phyloP scores from a whole-genome alignment of 2,797 vertebrate species.

The Neosilurus hyrtlii region DNA sequence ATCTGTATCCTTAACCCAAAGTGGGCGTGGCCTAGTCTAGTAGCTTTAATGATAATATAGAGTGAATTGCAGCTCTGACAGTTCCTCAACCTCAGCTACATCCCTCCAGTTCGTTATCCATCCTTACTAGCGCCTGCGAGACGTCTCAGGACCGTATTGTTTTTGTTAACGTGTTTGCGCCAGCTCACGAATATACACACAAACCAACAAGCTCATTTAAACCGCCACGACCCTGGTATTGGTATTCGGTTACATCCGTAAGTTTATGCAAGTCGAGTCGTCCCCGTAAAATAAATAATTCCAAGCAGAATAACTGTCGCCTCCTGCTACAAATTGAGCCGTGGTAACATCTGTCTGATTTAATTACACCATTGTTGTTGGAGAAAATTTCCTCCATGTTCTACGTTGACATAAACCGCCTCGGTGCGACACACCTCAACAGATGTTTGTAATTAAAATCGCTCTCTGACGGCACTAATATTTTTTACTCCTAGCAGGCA shows the following conservation, averaged over 20 bases:
- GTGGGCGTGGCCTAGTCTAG: neutral
- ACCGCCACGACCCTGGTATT: neutral
- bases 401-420: constrained; percentile 43
- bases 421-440: constrained; percentile 43
- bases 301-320: neutral
- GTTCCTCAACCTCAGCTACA: neutral
- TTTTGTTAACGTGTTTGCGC: no score
- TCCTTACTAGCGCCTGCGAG: neutral
- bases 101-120: neutral
- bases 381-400: constrained; percentile 37
- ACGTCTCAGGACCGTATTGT: neutral
- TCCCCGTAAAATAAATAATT: neutral
- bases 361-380: constrained; percentile 39
- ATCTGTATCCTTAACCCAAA: neutral
- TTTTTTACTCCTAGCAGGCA: neutral
- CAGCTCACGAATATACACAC: neutral
- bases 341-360: constrained; percentile 40
- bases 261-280: neutral
- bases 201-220: neutral
- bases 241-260: neutral
- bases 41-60: neutral
- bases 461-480: constrained; percentile 37
- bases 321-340: constrained; percentile 37
- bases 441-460: constrained; percentile 55
- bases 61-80: neutral